Evolutionary conservation across 1,140 invertebrate species (phyloP), one percentile per base, ranked within the genome.

Genomic region (Coelopa frigida): DNA sequence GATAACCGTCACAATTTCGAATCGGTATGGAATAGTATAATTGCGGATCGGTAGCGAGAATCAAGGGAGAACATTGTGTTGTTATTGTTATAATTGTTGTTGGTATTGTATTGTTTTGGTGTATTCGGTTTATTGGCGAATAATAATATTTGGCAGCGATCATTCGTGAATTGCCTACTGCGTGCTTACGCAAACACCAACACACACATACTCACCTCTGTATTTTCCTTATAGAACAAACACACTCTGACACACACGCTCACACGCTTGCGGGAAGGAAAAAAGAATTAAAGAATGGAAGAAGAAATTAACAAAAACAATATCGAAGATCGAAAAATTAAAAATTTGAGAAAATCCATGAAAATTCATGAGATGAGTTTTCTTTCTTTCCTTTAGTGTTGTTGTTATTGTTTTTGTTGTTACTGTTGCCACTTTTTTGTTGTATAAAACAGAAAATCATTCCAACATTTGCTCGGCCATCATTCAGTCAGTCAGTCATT

Each of bases 331-430:
- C 18, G 35, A 41, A 29, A 42, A 41, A 42, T 12, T 7, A 15
- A 40, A 42, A 17, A 29, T 31, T 21, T 26, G 32, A 12, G 45
- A 31, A 46, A 46, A 46, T 46, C 37, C 20, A 40, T 46, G 45
- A 46, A 40, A 46, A 46, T 20, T 39, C 26, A 39, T 31, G 15
- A 29, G 14, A 18, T 29, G 17, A 5, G n/a, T 38, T 2, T 17
- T 17, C 15, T 22, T 22, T 8, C 24, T 21, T 18, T 18, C 24
- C 20, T 39, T 39, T 4, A 18, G 17, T 22, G 22, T 39, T 39
- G 20, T 39, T 38, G 22, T 39, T 22, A 20, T 5, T n/a, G 27
- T 40, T 40, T 40, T 24, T 14, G 8, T 12, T 41, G 8, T 27
- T 41, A 27, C 20, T 40, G 23, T 40, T 12, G 2, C 20, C 10